A percentile compares a stretch with the other conserved stretches of the same genome.
Conservation (phyloP, 2,888 invertebrate genomes). For the Drosophila melanosoma region DNA sequence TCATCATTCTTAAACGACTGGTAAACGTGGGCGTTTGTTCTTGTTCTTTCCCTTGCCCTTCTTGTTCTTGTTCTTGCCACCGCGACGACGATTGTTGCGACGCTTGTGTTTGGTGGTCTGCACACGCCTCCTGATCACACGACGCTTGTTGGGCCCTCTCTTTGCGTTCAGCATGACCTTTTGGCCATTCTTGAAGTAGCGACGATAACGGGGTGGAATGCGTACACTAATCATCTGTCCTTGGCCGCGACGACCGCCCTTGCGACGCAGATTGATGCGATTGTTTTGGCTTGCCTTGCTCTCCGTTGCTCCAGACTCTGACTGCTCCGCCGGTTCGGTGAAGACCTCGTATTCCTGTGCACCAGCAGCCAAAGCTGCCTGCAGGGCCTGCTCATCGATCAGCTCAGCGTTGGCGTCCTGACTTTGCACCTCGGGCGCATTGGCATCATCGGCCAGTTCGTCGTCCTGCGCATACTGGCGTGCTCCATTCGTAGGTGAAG, state of each 20-base stretch:
- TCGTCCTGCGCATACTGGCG: conserved; percentile 38
- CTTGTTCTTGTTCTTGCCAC: conserved; percentile 65
- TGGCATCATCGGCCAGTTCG: conserved; percentile 31
- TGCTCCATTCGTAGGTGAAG: fast-evolving
- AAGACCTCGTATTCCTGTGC: conserved; percentile 77
- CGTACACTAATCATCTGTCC: conserved; percentile 75
- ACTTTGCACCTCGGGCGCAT: conserved; percentile 31
- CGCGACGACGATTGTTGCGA: conserved; percentile 62
- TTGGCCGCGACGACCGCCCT: conserved; percentile 70
- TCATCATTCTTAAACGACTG: conserved; percentile 37
- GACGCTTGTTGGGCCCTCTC: conserved; percentile 64
- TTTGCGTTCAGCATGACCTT: conserved; percentile 76
- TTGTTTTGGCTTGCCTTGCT: conserved; percentile 67
- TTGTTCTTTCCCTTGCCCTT: conserved; percentile 66
- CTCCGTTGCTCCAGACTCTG: conserved; percentile 47
- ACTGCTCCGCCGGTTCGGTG: conserved; percentile 62
- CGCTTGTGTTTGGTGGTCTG: conserved; percentile 58
- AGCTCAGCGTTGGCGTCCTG: conserved; percentile 54
- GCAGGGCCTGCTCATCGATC: conserved; percentile 68
- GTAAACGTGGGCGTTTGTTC: conserved; percentile 57
- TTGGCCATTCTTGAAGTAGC: conserved; percentile 82
- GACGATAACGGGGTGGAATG: conserved; percentile 78
- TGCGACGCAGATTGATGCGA: conserved; percentile 70
- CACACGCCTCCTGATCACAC: conserved; percentile 65
- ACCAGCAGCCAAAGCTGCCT: conserved; percentile 66